Percentiles rank a stretch among this genome's conserved stretches.
Evolutionary conservation across 1,140 invertebrate species (phyloP).

Genomic region (Drosophila auraria): DNA sequence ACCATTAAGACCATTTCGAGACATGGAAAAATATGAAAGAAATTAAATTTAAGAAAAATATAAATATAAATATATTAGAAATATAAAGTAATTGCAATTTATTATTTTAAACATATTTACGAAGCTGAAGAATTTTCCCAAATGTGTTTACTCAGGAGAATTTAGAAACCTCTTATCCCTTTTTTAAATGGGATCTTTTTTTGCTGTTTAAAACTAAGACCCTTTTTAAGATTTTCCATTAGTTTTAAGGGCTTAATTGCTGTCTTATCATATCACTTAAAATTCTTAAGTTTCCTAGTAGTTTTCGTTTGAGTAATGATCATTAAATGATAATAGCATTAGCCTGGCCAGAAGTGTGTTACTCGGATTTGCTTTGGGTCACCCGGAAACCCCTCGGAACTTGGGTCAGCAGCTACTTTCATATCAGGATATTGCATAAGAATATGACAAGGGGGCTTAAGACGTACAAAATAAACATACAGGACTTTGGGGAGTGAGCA

Average conservation of each 20-base stretch:
- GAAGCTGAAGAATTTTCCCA: too few species aligned
- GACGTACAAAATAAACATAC: constrained; percentile 6
- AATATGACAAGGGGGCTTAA: constrained; percentile 77
- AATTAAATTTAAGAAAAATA: too few species aligned
- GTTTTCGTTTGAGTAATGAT: background rate
- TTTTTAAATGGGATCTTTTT: too few species aligned
- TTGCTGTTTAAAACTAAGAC: too few species aligned
- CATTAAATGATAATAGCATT: constrained; percentile 27
- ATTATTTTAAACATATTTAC: too few species aligned
- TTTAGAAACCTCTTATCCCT: too few species aligned
- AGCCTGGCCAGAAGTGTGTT: constrained; percentile 13
- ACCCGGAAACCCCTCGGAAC: background rate
- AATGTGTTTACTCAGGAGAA: too few species aligned
- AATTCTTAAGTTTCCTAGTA: background rate
- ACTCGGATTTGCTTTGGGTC: constrained; percentile 7
- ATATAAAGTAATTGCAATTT: too few species aligned
- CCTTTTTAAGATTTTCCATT: too few species aligned
- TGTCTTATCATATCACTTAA: too few species aligned
- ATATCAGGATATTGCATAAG: constrained; percentile 69
- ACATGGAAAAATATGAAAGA: background rate
- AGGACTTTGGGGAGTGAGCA: constrained; percentile 2
- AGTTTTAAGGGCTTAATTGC: too few species aligned
- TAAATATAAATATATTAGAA: too few species aligned
- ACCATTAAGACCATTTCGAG: background rate
- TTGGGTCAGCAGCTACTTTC: constrained; percentile 20